Base-by-base conservation (phyloP, 2,113 vertebrate species). In the Rana temporaria region DNA sequence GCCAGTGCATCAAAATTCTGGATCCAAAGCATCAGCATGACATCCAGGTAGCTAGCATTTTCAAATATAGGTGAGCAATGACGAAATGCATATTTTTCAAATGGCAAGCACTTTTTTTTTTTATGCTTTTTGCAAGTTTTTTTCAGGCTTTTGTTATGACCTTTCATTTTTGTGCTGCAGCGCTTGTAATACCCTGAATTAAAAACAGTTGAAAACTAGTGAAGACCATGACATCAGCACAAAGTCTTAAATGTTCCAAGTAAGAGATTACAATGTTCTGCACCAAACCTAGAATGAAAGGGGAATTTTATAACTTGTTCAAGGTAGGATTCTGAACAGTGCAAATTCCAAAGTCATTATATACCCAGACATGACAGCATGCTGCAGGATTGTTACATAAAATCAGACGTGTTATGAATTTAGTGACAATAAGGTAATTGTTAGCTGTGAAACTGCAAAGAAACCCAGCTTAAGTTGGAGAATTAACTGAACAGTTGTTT, bases 361-460 rank as follows among this genome's bases (percentile, higher is more conserved):
- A 81, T 79, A 81, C 4, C 71, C 79, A 89, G 89, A 87, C 84
- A 2, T 85, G 88, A 86, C 74, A 85, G 84, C 85, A 82, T 84
- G 68, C 81, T 60, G 64, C 79, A 85, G 75, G 83, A 84, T 84
- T 78, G 70, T 85, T 82, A 22, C 26, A 18, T 79, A 26, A 85
- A 88, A 84, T 88, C 85, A 76, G 66, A 56, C 64, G 52, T 64
- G 30, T 71, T 81, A 63, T 16, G 84, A 84, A 8, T 59, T 0
- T 0, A n/a, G 67, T 82, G 81, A 85, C 87, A 85, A 74, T 74
- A 69, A 82, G 42, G 75, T 85, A 38, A 70, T 86, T 88, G 79
- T 69, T 38, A 84, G 8, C 38, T 0, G 5, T 17, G 64, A 82
- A 62, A 30, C 84, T 84, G 75, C 87, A 75, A 80, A 90, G 85